Percentiles rank a stretch among this genome's conserved stretches.
These are phyloP conservation scores for Proisotoma minuta DNA, from an alignment of 2,888 invertebrate genomes.

Conservation along the genomic window DNA sequence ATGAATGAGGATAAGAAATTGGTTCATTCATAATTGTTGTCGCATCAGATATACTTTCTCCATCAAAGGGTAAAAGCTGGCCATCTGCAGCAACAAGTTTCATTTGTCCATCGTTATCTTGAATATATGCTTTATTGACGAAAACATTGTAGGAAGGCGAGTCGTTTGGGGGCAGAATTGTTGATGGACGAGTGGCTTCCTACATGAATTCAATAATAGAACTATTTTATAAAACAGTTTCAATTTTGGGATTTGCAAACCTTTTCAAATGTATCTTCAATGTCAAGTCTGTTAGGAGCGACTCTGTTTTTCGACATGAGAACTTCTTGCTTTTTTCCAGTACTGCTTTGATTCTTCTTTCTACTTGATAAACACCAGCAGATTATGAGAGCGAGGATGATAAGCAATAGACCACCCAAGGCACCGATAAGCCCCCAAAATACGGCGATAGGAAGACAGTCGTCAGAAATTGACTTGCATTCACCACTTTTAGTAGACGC, in stretches of 20 bases:
- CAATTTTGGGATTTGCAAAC: too few species aligned
- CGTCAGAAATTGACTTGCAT: slow-evolving; percentile 20
- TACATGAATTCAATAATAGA: too few species aligned
- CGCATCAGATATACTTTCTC: neutral
- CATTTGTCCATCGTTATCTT: slow-evolving; percentile 28
- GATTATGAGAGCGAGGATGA: slow-evolving; percentile 20
- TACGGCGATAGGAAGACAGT: slow-evolving; percentile 31
- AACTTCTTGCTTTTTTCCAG: neutral
- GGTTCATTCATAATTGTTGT: neutral
- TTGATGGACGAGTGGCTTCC: neutral
- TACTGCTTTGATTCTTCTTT: neutral
- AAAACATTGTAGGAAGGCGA: slow-evolving; percentile 23
- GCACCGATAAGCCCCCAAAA: slow-evolving; percentile 37
- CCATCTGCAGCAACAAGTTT: slow-evolving; percentile 30
- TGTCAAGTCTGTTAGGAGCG: too few species aligned
- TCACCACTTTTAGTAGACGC: too few species aligned
- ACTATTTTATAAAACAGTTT: too few species aligned
- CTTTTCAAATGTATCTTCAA: too few species aligned
- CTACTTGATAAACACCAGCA: slow-evolving; percentile 12
- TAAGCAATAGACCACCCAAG: slow-evolving; percentile 19
- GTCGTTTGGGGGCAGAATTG: slow-evolving; percentile 10
- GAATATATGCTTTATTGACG: slow-evolving; percentile 34
- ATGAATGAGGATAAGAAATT: neutral
- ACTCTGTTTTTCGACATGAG: neutral
- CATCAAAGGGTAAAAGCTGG: slow-evolving; percentile 20